Percentiles rank a stretch among this genome's conserved stretches.
phyloP scores from a whole-genome alignment of 1,140 invertebrate species.

The Calephelis nemesis region DNA sequence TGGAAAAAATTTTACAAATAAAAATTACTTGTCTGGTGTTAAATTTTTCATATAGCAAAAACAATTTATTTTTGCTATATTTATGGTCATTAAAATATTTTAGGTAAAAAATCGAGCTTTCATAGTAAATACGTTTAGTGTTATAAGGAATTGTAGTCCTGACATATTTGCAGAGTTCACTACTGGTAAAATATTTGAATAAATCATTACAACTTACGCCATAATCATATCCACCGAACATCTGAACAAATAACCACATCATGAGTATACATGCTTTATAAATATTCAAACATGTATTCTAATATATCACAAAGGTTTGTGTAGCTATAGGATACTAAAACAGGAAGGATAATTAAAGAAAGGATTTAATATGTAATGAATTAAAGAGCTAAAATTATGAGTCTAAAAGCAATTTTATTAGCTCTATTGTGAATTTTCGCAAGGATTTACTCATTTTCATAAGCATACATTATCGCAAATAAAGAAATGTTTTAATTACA shows the following conservation, averaged over 20 bases:
- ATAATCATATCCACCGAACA: slow-evolving; percentile 79
- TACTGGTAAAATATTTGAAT: slow-evolving; percentile 31
- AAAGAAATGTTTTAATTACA: too few relatives aligned
- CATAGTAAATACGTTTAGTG: neutral
- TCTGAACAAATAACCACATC: slow-evolving; percentile 69
- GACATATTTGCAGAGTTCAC: slow-evolving; percentile 8
- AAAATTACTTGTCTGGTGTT: too few relatives aligned
- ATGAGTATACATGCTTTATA: slow-evolving; percentile 32
- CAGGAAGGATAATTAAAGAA: too few relatives aligned
- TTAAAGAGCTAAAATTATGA: slow-evolving; percentile 17
- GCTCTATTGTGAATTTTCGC: too few relatives aligned
- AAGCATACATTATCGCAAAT: too few relatives aligned
- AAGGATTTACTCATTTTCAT: too few relatives aligned
- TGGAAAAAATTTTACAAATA: too few relatives aligned
- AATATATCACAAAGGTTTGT: too few relatives aligned
- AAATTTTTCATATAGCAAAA: too few relatives aligned
- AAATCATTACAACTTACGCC: slow-evolving; percentile 66
- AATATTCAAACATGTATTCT: slow-evolving; percentile 14
- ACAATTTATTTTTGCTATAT: neutral
- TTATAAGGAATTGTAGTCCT: neutral
- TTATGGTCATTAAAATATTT: neutral
- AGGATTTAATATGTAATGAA: too few relatives aligned
- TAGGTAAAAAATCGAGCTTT: neutral
- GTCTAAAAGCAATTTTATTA: too few relatives aligned
- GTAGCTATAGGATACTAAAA: too few relatives aligned